Conservation (phyloP, 2,888 invertebrate genomes). For the Meghimatium bilineatum region DNA sequence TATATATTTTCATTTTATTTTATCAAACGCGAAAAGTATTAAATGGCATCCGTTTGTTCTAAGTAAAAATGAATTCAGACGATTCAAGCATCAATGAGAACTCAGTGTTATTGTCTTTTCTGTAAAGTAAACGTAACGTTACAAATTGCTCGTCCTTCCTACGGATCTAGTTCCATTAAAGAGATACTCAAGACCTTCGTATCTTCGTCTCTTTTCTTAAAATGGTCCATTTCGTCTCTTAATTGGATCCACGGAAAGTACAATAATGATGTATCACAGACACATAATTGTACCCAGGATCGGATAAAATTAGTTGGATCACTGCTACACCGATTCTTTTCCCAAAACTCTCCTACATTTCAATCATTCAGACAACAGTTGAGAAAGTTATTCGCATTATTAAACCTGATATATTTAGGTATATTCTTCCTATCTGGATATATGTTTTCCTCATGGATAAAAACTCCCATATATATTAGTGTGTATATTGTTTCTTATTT, state of each 20-base stretch:
- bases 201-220: neutral
- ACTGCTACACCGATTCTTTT: neutral
- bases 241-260: neutral
- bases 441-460: too few relatives aligned
- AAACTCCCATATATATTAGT: too few relatives aligned
- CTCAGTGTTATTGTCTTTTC: too few relatives aligned
- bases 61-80: too few relatives aligned
- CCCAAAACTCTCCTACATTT: neutral
- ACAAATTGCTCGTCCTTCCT: neutral
- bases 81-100: too few relatives aligned
- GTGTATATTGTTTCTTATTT: too few relatives aligned
- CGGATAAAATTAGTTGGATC: neutral
- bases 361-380: neutral
- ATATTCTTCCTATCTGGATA: too few relatives aligned
- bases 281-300: neutral
- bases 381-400: neutral
- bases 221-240: neutral
- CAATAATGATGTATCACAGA: neutral
- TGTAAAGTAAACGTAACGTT: neutral
- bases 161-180: neutral
- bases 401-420: too few relatives aligned
- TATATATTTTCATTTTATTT: too few relatives aligned
- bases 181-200: neutral
- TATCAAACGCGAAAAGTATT: too few relatives aligned
- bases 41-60: too few relatives aligned